Percentiles rank a stretch among this genome's conserved stretches.
Conservation (phyloP, 1,140 invertebrate genomes). For the Caerostris extrusa region DNA sequence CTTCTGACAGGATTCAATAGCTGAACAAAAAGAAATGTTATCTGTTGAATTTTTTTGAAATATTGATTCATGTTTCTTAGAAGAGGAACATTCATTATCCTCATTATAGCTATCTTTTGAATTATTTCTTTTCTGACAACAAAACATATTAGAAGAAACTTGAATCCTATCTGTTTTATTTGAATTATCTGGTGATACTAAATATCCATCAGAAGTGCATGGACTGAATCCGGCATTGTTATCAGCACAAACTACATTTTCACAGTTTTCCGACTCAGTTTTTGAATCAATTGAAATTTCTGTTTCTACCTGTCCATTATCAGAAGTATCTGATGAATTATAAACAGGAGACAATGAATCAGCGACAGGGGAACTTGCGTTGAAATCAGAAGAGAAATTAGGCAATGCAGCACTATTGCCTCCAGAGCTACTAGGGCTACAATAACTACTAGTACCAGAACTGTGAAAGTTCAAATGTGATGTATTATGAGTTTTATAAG, state of each 20-base stretch:
- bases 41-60: too few relatives aligned
- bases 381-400: not conserved
- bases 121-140: too few relatives aligned
- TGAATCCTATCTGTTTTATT: not conserved
- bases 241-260: not conserved
- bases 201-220: not conserved
- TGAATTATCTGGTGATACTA: not conserved
- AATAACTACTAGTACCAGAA: slow-evolving; percentile 33
- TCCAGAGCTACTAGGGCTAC: slow-evolving; percentile 35
- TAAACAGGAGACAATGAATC: slow-evolving; percentile 21
- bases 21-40: too few relatives aligned
- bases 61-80: too few relatives aligned
- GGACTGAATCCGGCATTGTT: not conserved
- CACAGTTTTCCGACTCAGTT: not conserved
- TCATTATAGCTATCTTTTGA: too few relatives aligned
- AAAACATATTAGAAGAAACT: not conserved
- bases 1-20: too few relatives aligned
- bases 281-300: not conserved
- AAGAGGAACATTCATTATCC: too few relatives aligned
- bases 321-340: not conserved
- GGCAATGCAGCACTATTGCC: slow-evolving; percentile 8
- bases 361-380: not conserved
- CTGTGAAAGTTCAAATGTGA: slow-evolving; percentile 1
- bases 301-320: not conserved
- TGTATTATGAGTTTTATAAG: not conserved